Conservation (phyloP, 2,797 vertebrate genomes). For the Salarias fasciatus region DNA sequence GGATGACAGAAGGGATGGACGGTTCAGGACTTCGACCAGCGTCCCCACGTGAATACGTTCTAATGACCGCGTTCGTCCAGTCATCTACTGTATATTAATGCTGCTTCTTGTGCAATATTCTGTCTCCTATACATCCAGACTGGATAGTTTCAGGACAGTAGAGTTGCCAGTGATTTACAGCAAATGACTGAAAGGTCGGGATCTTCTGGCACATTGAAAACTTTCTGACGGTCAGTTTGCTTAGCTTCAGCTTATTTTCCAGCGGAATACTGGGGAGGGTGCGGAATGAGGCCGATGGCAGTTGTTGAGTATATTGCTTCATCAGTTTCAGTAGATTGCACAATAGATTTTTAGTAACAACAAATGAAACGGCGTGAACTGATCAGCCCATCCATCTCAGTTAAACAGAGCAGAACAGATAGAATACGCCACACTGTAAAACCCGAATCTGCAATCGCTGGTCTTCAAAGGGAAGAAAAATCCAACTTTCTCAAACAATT, state of each 20-base stretch:
- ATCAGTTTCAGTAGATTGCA: constrained; percentile 32
- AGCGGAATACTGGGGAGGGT: constrained; percentile 5
- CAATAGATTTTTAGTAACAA: constrained; percentile 20
- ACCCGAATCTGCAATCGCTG: constrained; percentile 21
- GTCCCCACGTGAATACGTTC: no score
- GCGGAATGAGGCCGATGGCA: constrained; percentile 30
- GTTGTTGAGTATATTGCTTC: constrained; percentile 21
- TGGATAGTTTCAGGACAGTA: no score
- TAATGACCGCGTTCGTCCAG: no score
- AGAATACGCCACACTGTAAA: constrained; percentile 28
- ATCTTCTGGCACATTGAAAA: neutral
- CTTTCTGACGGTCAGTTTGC: neutral
- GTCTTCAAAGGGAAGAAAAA: constrained; percentile 36
- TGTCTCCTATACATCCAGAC: no score
- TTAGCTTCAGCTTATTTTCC: constrained; percentile 17
- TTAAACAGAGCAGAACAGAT: constrained; percentile 36
- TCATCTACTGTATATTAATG: no score
- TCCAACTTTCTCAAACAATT: constrained; percentile 53
- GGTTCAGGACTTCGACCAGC: no score
- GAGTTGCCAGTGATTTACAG: no score
- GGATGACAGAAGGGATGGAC: no score
- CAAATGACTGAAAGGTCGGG: no score
- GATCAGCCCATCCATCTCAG: constrained; percentile 17
- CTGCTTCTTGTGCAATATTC: no score
- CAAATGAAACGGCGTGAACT: constrained; percentile 30